Evolutionary conservation across 2,797 vertebrate species (phyloP).

Genomic region (Naso thynnoides): DNA sequence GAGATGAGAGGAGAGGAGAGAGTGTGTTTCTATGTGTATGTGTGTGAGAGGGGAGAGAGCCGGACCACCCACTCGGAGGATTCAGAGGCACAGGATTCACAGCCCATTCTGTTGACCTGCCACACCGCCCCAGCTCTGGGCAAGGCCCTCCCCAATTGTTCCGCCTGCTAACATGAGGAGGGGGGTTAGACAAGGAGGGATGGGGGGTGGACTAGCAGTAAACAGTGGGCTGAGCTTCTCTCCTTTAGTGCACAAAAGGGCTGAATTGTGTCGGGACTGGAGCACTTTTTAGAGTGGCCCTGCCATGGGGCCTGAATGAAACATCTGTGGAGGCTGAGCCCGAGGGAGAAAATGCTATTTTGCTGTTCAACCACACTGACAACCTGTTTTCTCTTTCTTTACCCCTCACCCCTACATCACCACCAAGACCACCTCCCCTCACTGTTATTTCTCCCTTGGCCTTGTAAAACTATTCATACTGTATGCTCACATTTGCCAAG

Average conservation of each 20-base stretch:
- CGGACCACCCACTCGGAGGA: constrained; percentile 88
- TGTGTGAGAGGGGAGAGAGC: constrained; percentile 63
- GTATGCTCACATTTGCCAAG: constrained; percentile 71
- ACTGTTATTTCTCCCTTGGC: constrained; percentile 70
- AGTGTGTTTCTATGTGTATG: constrained; percentile 44
- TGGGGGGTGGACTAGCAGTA: constrained; percentile 78
- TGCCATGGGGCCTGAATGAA: constrained; percentile 84
- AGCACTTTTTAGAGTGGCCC: constrained; percentile 87
- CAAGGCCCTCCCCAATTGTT: constrained; percentile 87
- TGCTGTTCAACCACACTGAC: constrained; percentile 83
- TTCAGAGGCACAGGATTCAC: constrained; percentile 88
- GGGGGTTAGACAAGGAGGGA: constrained; percentile 60
- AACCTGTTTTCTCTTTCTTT: constrained; percentile 82
- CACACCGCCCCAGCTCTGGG: constrained; percentile 83
- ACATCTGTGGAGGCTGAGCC: constrained; percentile 88
- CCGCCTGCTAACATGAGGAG: constrained; percentile 82
- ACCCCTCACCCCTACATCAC: background rate
- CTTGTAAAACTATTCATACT: constrained; percentile 79
- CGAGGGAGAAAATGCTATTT: constrained; percentile 80
- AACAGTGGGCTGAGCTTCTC: constrained; percentile 82
- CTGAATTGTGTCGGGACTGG: constrained; percentile 85
- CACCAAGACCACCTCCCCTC: constrained; percentile 26
- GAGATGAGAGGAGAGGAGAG: constrained; percentile 7
- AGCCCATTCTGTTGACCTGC: constrained; percentile 88
- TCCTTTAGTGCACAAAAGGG: constrained; percentile 84